phyloP scores from a whole-genome alignment of 2,888 invertebrate species.

The Conops quadrifasciatus region DNA sequence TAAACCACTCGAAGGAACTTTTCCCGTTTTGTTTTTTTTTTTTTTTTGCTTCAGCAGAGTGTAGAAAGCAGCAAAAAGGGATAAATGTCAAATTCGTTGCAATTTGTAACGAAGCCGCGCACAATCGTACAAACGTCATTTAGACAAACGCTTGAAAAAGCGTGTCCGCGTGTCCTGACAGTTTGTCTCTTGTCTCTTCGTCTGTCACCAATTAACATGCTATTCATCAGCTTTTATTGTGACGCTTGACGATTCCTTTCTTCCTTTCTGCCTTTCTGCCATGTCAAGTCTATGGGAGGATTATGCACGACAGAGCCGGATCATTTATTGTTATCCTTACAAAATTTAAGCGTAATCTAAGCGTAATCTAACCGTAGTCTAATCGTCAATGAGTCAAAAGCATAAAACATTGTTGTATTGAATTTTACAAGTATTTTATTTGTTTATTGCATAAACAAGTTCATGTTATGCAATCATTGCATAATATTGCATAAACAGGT shows the following conservation, averaged over 20 bases:
- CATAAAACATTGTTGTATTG: too few species aligned
- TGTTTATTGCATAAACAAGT: too few species aligned
- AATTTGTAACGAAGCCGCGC: slow-evolving; percentile 43
- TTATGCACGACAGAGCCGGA: slow-evolving; percentile 11
- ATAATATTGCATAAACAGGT: too few species aligned
- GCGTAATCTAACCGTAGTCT: too few species aligned
- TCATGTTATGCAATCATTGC: too few species aligned
- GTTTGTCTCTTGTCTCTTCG: slow-evolving; percentile 28
- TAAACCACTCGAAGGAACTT: slow-evolving; percentile 7
- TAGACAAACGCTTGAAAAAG: not conserved
- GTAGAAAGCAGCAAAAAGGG: slow-evolving; percentile 40
- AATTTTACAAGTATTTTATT: too few species aligned
- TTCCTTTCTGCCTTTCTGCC: not conserved
- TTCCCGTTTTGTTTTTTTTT: not conserved
- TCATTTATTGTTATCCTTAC: slow-evolving; percentile 12
- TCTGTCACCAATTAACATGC: slow-evolving; percentile 61
- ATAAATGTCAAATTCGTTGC: slow-evolving; percentile 49
- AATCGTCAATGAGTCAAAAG: too few species aligned
- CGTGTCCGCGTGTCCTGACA: slow-evolving; percentile 14
- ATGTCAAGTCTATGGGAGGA: slow-evolving; percentile 9
- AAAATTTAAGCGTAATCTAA: not conserved
- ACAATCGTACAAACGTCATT: not conserved
- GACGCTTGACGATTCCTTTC: slow-evolving; percentile 45
- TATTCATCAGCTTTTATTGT: slow-evolving; percentile 56
- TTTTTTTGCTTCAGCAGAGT: not conserved